Base-by-base conservation (phyloP, 2,113 vertebrate species). In the Scomber japonicus region DNA sequence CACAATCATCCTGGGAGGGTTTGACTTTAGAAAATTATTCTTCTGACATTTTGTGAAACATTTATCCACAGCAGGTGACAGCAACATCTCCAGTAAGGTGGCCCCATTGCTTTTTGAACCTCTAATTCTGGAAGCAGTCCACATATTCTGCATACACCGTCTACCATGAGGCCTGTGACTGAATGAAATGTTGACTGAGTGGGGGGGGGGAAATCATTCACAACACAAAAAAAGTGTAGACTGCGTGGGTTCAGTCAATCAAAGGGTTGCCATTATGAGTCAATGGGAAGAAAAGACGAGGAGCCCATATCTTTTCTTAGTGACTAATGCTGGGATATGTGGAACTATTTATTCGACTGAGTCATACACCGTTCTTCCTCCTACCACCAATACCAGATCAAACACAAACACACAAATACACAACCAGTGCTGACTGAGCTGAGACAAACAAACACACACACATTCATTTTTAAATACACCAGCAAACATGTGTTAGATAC, bases 261-360 rank as follows among this genome's bases (percentile, higher is more conserved):
- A 82, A 77, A 80, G 0, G 0, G 17, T 46, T 69, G 40, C 10
- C 40, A 40, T 79, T 66, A 59, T 85, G 85, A 90, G 61, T 86
- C 71, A 80, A 60, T 65, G 17, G 16, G 55, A 40, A 71, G 54
- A 65, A 78, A 83, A 76, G 48, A 60, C 5, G 21, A 66, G 44
- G 45, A 70, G 62, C 68, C 63, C 14, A 13, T 56, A 56, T 72
- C 44, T 78, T 88, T 68, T 88, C 81, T 84, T 59, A 59, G 59
- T 82, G 87, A 90, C 77, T 75, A 88, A 90, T 68, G 46, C 73
- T 8, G 3, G 54, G 79, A 88, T 76, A 73, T 57, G 75, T 86
- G 77, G 50, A 88, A 80, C 65, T 75, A 83, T 86, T 81, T 82
- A 83, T 86, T 81, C 15, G 13, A 55, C 60, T 87, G 89, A 93